Conservation (phyloP, 2,888 invertebrate species). For the Hofmannophila pseudospretella region DNA sequence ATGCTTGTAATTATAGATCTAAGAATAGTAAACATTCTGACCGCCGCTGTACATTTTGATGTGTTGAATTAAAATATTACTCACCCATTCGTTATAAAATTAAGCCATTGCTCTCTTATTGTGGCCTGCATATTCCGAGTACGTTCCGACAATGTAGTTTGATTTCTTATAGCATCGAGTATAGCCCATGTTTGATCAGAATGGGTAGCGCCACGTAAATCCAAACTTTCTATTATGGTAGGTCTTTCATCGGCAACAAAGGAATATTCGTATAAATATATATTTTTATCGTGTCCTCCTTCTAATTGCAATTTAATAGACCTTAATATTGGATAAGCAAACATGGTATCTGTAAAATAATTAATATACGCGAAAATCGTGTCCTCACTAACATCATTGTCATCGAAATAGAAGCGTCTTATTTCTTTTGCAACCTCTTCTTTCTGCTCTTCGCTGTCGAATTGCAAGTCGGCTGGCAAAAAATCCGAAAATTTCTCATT, state of each 20-base stretch:
- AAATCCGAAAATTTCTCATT: slow-evolving; percentile 44
- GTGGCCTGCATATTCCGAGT: background rate
- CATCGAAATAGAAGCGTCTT: slow-evolving; percentile 35
- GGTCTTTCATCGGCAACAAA: slow-evolving; percentile 13
- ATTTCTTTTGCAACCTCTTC: slow-evolving; percentile 25
- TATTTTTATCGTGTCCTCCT: slow-evolving; percentile 20
- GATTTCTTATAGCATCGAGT: background rate
- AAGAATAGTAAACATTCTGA: background rate
- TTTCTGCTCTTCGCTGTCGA: slow-evolving; percentile 25
- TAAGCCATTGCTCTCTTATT: background rate
- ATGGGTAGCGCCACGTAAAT: slow-evolving; percentile 4
- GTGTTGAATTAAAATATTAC: slow-evolving; percentile 21
- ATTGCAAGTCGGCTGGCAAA: slow-evolving; percentile 38
- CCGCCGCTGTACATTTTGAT: background rate
- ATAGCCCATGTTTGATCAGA: slow-evolving; percentile 8
- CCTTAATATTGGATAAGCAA: slow-evolving; percentile 23
- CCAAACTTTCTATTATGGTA: too few relatives aligned
- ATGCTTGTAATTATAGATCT: too few relatives aligned
- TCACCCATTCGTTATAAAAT: slow-evolving; percentile 29
- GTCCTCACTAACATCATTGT: slow-evolving; percentile 20
- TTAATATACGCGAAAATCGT: slow-evolving; percentile 27
- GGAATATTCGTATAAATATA: slow-evolving; percentile 24
- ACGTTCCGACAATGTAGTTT: background rate
- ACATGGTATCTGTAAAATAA: slow-evolving; percentile 32
- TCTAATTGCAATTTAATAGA: slow-evolving; percentile 24